Base-by-base conservation (phyloP, 2,113 vertebrate species). In the Nicator chloris region DNA sequence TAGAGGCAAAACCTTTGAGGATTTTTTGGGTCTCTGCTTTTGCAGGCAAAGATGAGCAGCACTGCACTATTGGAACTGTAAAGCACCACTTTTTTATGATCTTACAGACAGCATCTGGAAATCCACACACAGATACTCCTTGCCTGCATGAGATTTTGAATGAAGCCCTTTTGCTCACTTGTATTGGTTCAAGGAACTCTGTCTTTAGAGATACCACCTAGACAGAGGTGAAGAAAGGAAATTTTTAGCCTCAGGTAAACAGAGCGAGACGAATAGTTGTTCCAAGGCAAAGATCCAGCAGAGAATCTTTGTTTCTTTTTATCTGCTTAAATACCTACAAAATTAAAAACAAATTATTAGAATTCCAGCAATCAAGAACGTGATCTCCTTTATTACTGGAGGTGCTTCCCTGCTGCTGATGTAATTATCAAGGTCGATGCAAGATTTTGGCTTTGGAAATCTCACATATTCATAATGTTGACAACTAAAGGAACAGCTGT, bases 241-340 rank as follows among this genome's bases (percentile, higher is more conserved):
- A 88, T 54, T 86, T n/a, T 82, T 92, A 93, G 80, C 86, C 86
- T 93, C 88, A 28, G 86, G 95, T 88, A 78, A 91, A 64, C 1
- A 1, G 51, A 88, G 51, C 1, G 35, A 94, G 80, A 93, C 59
- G 2, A 95, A 81, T 60, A 93, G 79, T n/a, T 92, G 56, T 92
- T 93, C 60, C 44, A 92, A 84, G 94, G 88, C 76, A 92, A 86
- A 81, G 77, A 94, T 92, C 86, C 92, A 95, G 72, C 42, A 91
- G 68, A 81, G 37, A 77, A 96, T 86, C 86, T 94, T 95, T 97
- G 88, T 95, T 93, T 95, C 76, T 86, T 94, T 92, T 96, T 96
- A 96, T 95, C 94, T 94, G 39, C 51, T 75, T 78, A 81, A 93
- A 94, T 90, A 78, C 82, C 82, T 81, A 94, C 72, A 94, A 84